Conservation (phyloP, 2,113 vertebrate genomes). For the Passer montanus region DNA sequence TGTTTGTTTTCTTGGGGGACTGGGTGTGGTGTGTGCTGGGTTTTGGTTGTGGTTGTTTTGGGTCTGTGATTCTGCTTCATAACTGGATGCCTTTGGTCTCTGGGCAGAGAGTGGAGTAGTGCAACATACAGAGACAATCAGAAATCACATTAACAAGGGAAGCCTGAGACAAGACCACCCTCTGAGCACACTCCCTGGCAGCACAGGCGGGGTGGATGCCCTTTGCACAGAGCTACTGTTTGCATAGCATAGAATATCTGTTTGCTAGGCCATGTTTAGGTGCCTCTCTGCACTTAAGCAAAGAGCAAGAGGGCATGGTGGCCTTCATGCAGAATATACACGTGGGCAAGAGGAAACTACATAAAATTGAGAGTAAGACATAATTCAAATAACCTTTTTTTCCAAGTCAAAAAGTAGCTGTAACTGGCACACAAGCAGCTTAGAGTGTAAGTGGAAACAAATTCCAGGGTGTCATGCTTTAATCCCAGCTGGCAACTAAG, state of each 20-base stretch:
- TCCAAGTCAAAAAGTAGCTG: not conserved
- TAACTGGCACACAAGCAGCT: not conserved
- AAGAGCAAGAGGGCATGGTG: constrained; percentile 1
- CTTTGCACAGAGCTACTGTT: constrained; percentile 50
- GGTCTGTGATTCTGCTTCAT: not conserved
- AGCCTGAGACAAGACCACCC: not conserved
- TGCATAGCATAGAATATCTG: constrained; percentile 56
- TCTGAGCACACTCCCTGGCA: not conserved
- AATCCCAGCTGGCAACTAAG: not conserved
- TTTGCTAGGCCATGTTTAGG: constrained; percentile 43
- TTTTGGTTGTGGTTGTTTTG: not conserved
- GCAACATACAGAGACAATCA: not conserved
- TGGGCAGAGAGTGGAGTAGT: not conserved
- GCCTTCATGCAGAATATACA: not conserved
- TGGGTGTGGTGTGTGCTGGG: too few species aligned
- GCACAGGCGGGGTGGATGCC: not conserved
- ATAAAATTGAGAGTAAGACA: not conserved
- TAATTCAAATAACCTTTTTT: not conserved
- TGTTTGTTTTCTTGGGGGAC: not conserved
- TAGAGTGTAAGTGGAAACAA: not conserved
- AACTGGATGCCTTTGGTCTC: constrained; percentile 41
- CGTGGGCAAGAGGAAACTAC: not conserved
- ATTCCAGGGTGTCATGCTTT: not conserved
- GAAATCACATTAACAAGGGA: not conserved
- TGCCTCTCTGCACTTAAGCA: not conserved